Base-by-base conservation (phyloP, 2,113 vertebrate genomes). In the Dasyornis broadbenti region DNA sequence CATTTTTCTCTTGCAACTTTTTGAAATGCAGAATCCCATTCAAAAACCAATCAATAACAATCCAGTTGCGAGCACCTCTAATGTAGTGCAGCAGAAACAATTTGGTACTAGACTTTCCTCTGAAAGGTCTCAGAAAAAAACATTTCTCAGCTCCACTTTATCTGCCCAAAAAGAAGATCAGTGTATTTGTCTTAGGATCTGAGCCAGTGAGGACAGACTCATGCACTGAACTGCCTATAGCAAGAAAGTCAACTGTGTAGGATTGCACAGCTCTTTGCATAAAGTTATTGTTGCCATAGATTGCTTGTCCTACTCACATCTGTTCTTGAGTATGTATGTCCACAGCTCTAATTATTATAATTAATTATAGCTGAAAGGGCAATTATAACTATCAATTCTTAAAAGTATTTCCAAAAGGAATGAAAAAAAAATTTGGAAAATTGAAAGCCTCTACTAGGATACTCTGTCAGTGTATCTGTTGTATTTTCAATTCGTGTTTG, bases 1-100 rank as follows among this genome's bases (percentile, higher is more conserved):
- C 61, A 83, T 80, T 95, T 94, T 90, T 59, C 73, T 84, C 60
- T 78, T 54, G 57, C 53, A 70, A 71, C 66, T 87, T 91, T 52
- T 92, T 83, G 86, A 85, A 96, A 97, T 77, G 42, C 75, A 77
- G 59, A 89, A 86, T 95, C 42, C 47, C 94, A 91, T 86, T 94
- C 77, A 89, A 44, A 95, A 89, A 56, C 49, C 61, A 91, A 95
- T 94, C 87, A 52, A 91, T 73, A 89, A 63, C 82, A 93, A 97
- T 81, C 63, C 85, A 63, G 30, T 61, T 37, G 33, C 78, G 75
- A 80, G 57, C 40, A 87, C 44, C 28, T 86, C 49, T 92, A 96
- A 96, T 71, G 90, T 92, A 94, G 70, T 7, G 0, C 79, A 75
- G 59, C 50, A 91, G 82, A 95, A 95, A 92, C 72, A 86, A 88